Base-by-base conservation (phyloP, 1,140 invertebrate genomes). In the Zophobas atratus region DNA sequence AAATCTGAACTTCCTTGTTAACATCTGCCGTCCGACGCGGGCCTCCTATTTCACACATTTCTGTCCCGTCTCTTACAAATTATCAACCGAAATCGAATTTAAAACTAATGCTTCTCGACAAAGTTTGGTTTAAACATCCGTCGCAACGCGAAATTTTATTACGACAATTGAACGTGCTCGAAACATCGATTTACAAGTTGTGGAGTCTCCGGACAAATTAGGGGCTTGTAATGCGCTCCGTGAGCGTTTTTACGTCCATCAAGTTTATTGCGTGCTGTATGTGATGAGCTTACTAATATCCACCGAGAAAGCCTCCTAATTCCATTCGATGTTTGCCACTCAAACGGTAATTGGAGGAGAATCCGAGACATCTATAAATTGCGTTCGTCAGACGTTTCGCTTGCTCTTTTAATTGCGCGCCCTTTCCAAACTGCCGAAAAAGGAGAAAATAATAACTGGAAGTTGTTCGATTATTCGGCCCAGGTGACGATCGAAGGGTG, bases 401-500 rank as follows among this genome's bases (percentile, higher is more conserved):
- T 46, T 8, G 43, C 3, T 4, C 3, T 46, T 46, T 46, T 46
- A 46, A 46, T 46, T 46, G 2, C 49, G n/a, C 49, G n/a, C 2
- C 49, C 6, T 2, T 51, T 2, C n/a, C 2, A 51, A 51, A 20
- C n/a, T 20, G 49, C 49, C 49, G n/a, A 51, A 51, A 46, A 4
- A 46, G 6, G 43, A 60, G 35, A 33, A 60, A 60, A 60, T 60
- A 60, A 8, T 46, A 46, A 46, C 20, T 20, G 20, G 20, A 20
- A 20, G 20, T 20, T 20, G 20, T 20, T 20, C 20, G 20, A 20
- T 55, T 34, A 1, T 34, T 33, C n/a, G 38, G 39, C 2, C 60
- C 60, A 67, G 60, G 60, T 67, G 60, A 43, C 60, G 60, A 67
- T 67, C 43, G 60, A 67, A 67, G 43, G 70, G 49, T 56, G 51